Conservation (phyloP, 2,113 vertebrate genomes). For the Chauna torquata region DNA sequence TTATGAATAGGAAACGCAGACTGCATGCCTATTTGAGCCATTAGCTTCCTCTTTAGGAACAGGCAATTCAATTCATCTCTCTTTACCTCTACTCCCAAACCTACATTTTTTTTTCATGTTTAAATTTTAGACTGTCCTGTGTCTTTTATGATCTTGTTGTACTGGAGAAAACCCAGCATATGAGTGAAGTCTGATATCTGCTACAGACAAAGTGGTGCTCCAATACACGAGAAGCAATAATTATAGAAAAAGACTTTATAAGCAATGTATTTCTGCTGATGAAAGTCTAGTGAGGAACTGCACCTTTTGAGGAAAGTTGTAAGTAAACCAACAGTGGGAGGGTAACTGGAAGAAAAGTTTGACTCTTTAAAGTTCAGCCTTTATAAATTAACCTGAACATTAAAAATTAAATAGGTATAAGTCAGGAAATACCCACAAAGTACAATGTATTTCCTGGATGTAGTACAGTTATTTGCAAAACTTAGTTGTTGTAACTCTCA, state of each 20-base stretch:
- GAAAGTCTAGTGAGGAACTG: not conserved
- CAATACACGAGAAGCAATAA: not conserved
- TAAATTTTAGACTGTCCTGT: not conserved
- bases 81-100: not conserved
- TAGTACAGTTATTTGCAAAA: not conserved
- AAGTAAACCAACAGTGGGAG: not conserved
- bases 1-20: not conserved
- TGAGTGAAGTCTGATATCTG: not conserved
- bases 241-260: not conserved
- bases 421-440: not conserved
- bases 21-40: not conserved
- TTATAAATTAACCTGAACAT: not conserved
- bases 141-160: not conserved
- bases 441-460: not conserved
- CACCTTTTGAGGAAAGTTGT: not conserved
- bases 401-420: not conserved
- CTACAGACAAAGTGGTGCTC: not conserved
- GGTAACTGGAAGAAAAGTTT: not conserved
- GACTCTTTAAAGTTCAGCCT: not conserved
- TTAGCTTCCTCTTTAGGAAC: not conserved
- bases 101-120: not conserved
- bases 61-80: not conserved
- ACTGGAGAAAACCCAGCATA: not conserved
- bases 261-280: not conserved
- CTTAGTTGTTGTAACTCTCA: not conserved